Percentiles rank a stretch among this genome's conserved stretches.
These are phyloP conservation scores for Ceratina australensis DNA, from an alignment of 1,140 invertebrate species.

Conservation along the genomic window DNA sequence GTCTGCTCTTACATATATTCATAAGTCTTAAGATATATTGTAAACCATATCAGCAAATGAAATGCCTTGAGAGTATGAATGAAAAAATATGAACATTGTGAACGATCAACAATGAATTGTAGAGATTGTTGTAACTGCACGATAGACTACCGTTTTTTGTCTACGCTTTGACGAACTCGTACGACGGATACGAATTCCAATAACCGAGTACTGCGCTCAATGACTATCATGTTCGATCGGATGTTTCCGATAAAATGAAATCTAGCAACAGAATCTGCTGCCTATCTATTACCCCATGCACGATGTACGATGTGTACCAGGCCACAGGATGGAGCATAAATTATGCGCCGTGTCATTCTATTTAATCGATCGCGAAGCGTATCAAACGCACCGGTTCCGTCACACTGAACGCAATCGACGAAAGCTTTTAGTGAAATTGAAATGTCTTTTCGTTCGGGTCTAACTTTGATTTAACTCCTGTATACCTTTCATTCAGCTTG, in stretches of 20 bases:
- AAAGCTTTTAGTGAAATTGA: constrained; percentile 43
- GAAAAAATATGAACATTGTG: too few species aligned
- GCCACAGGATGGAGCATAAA: constrained; percentile 29
- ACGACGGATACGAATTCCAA: too few species aligned
- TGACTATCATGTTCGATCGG: constrained; percentile 19
- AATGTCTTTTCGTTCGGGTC: constrained; percentile 38
- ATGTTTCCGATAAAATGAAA: constrained; percentile 40
- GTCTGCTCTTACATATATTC: too few species aligned
- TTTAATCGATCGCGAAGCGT: constrained; percentile 29
- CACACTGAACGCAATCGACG: constrained; percentile 21
- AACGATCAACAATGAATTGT: too few species aligned
- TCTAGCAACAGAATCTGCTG: constrained; percentile 26
- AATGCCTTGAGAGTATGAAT: too few species aligned
- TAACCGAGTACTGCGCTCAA: neutral
- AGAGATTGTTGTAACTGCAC: too few species aligned
- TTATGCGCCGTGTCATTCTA: constrained; percentile 30
- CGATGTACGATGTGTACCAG: constrained; percentile 2
- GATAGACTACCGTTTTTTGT: too few species aligned
- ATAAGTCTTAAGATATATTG: too few species aligned
- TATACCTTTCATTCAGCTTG: constrained; percentile 21
- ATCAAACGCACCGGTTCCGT: constrained; percentile 14
- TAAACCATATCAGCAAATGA: too few species aligned
- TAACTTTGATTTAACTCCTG: neutral
- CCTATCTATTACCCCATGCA: constrained; percentile 25
- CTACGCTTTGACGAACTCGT: too few species aligned